Percentiles rank a stretch among this genome's conserved stretches.
phyloP scores from a whole-genome alignment of 2,888 invertebrate species.

The Hymenopus coronatus region DNA sequence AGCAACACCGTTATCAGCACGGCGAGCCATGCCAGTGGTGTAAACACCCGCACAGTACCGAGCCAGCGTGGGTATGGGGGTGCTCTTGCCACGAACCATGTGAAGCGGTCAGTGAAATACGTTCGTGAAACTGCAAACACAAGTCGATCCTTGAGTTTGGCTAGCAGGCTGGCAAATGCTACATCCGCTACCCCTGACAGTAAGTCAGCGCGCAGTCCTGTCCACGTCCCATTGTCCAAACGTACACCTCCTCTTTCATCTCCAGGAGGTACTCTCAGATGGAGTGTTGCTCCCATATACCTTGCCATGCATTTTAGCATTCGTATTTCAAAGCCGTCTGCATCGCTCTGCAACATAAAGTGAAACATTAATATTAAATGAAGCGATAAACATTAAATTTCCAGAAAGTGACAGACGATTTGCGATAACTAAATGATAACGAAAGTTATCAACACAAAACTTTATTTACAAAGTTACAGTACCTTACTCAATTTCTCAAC shows the following conservation, averaged over 20 bases:
- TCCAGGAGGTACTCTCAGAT: neutral
- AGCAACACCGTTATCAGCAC: neutral
- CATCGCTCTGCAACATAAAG: neutral
- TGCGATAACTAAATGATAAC: too few relatives aligned
- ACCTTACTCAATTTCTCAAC: too few relatives aligned
- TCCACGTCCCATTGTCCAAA: neutral
- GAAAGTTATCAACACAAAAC: too few relatives aligned
- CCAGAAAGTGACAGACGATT: too few relatives aligned
- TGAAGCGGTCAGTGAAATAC: conserved; percentile 6
- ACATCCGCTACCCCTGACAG: neutral
- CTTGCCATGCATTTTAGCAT: neutral
- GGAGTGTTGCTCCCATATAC: neutral
- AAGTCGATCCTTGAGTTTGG: conserved; percentile 3
- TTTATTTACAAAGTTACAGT: too few relatives aligned
- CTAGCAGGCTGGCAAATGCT: neutral
- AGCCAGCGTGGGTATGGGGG: neutral
- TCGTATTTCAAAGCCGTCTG: conserved; percentile 4
- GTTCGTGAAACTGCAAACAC: neutral
- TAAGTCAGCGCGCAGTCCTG: conserved; percentile 1
- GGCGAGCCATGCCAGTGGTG: neutral
- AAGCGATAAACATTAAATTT: too few relatives aligned
- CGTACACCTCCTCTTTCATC: conserved; percentile 1
- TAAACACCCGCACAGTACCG: neutral
- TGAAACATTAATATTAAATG: neutral
- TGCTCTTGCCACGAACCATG: conserved; percentile 9